Evolutionary conservation across 2,113 vertebrate species (phyloP).

Genomic region (Anguilla rostrata): DNA sequence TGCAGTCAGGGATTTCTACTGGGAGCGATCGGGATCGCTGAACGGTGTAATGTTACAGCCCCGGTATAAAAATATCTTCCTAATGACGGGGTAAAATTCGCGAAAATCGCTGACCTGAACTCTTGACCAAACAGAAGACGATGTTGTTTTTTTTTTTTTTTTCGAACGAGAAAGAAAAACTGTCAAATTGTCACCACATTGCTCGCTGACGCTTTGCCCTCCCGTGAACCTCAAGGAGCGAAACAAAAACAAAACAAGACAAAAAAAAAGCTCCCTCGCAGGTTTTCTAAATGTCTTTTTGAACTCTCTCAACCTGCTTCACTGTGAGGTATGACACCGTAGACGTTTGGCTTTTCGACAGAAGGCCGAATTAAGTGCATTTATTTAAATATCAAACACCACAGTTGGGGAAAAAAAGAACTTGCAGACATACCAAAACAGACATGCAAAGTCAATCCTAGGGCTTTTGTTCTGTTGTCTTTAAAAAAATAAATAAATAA

Average conservation of each 20-base stretch:
- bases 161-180: slow-evolving; percentile 56
- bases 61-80: slow-evolving; percentile 84
- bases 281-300: slow-evolving; percentile 4
- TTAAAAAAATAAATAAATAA: background rate
- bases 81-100: slow-evolving; percentile 85
- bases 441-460: background rate
- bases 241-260: background rate
- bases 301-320: background rate
- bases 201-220: slow-evolving; percentile 68
- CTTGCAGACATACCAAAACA: background rate
- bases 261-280: background rate
- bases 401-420: background rate
- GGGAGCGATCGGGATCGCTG: slow-evolving; percentile 84
- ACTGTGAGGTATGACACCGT: background rate
- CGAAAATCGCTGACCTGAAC: slow-evolving; percentile 78
- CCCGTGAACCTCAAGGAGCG: background rate
- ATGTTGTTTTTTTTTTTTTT: slow-evolving; percentile 60
- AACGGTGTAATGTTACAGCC: slow-evolving; percentile 82
- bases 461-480: background rate
- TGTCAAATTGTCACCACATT: slow-evolving; percentile 72
- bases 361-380: background rate
- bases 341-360: background rate
- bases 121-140: slow-evolving; percentile 75
- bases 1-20: slow-evolving; percentile 78
- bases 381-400: background rate